Base-by-base conservation (phyloP, 2,797 vertebrate species). In the Antrozous pallidus region DNA sequence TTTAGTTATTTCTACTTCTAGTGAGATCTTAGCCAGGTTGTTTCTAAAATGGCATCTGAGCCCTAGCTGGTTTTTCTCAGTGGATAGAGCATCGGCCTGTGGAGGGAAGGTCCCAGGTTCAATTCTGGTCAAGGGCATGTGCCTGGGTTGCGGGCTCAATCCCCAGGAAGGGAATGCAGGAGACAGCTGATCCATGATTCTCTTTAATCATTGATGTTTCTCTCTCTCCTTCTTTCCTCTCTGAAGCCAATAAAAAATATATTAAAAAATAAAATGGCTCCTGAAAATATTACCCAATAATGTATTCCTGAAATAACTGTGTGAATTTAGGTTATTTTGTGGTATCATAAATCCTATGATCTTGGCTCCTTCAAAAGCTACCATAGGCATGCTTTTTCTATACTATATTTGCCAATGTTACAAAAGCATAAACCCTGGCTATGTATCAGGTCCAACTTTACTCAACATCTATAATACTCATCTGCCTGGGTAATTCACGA, bases 1-100 rank as follows among this genome's bases (percentile, higher is more conserved):
- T 75, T 90, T 54, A 40, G 77, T 91, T 88, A 71, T 54, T 36
- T 93, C n/a, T 80, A 1, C 75, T 94, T 93, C 71, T 63, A 69
- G 9, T 47, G 56, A 84, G 31, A 81, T 86, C 24, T 49, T 92
- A 51, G 49, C 18, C 8, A 47, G 63, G 22, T 40, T 82, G 51
- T n/a, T 90, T 93, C 28, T 89, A 31, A 42, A 40, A 28, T 63
- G 38, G 11, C 63, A 77, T 87, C 18, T n/a, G 47, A 61, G 58
- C 26, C 28, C 26, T 61, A 61, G 28, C 28, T 31, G 5, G 12
- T 61, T 61, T 61, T 12, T 26, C 6, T 61, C 28, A 61, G 12
- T 61, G 58, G 58, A 61, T 61, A 61, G 28, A 61, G 12, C 26
- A 2, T 28, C 0, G 1, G 26, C 28, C 58, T 61, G 56, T 61